Percentiles rank a stretch among this genome's conserved stretches.
Evolutionary conservation across 1,140 invertebrate species (phyloP).

Genomic region (Tetragnatha versicolor): DNA sequence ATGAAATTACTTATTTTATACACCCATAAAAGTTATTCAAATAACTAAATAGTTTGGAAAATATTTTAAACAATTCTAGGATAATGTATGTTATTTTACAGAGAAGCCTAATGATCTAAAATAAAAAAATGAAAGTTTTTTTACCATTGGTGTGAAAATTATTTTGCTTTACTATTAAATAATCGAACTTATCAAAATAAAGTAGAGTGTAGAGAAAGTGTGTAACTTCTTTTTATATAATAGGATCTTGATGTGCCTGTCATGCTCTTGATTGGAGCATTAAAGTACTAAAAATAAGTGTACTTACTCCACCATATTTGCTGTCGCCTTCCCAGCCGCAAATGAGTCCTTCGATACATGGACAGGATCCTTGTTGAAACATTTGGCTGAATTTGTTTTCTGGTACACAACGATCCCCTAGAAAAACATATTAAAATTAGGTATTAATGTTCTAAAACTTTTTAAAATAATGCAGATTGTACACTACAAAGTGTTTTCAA

Average conservation of each 20-base stretch:
- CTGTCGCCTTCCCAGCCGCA: background rate
- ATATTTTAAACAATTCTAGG: too few relatives aligned
- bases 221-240: background rate
- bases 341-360: background rate
- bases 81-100: too few relatives aligned
- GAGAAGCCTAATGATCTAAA: too few relatives aligned
- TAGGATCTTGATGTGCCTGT: background rate
- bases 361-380: slow-evolving; percentile 9
- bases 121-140: too few relatives aligned
- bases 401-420: slow-evolving; percentile 1
- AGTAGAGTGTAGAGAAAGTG: background rate
- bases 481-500: background rate
- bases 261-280: background rate
- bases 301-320: background rate
- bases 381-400: background rate
- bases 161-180: background rate
- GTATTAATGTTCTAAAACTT: background rate
- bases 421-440: background rate
- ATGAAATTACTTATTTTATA: too few relatives aligned
- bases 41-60: too few relatives aligned
- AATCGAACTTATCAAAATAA: background rate
- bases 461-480: background rate
- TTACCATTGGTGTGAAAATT: too few relatives aligned
- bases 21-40: too few relatives aligned
- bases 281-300: background rate